Conservation (phyloP, 2,888 invertebrate species). For the Catocala sponsa region DNA sequence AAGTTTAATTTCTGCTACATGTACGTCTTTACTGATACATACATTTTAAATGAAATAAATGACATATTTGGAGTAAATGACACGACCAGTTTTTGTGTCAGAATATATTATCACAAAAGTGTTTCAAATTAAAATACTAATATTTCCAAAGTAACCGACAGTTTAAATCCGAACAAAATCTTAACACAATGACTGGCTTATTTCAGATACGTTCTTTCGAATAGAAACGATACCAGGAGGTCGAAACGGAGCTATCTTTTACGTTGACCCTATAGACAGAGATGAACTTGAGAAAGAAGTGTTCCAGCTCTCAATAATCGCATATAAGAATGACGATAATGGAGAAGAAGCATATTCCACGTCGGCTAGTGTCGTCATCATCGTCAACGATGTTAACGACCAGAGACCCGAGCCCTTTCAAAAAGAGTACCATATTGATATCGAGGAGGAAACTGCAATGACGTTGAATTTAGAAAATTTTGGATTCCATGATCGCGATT, state of each 20-base stretch:
- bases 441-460: conserved; percentile 86
- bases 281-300: conserved; percentile 79
- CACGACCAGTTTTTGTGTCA: too few relatives aligned
- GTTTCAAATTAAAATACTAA: too few relatives aligned
- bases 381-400: conserved; percentile 90
- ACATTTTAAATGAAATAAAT: too few relatives aligned
- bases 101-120: too few relatives aligned
- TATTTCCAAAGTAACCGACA: not conserved
- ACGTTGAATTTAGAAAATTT: conserved; percentile 82
- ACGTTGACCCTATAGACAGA: conserved; percentile 78
- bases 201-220: conserved; percentile 72
- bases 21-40: too few relatives aligned
- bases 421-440: conserved; percentile 65
- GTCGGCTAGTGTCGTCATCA: conserved; percentile 72
- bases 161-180: too few relatives aligned
- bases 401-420: conserved; percentile 87
- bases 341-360: conserved; percentile 61
- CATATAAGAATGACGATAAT: conserved; percentile 77
- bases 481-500: conserved; percentile 85
- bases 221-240: conserved; percentile 71
- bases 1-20: too few relatives aligned
- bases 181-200: too few relatives aligned
- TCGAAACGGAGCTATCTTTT: conserved; percentile 66
- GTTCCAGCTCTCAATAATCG: conserved; percentile 79
- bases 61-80: too few relatives aligned